These are phyloP conservation scores for Pangasius krempfi DNA, from an alignment of 2,797 vertebrate species.

Conservation along the genomic window DNA sequence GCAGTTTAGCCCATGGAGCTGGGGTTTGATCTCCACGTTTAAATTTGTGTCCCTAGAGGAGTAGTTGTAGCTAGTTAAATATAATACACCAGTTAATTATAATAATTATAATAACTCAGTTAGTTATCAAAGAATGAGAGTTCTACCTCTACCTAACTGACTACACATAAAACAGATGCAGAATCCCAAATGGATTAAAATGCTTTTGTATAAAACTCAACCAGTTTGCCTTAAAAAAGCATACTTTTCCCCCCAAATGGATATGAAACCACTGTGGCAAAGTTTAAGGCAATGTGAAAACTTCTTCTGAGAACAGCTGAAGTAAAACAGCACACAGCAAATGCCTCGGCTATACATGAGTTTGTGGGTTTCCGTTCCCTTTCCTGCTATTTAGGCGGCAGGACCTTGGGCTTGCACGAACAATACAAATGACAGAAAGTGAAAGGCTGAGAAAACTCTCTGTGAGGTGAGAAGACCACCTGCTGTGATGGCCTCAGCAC, in stretches of 20 bases:
- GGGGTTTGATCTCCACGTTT: conserved; percentile 47
- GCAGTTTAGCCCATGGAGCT: conserved; percentile 12
- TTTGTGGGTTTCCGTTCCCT: background rate
- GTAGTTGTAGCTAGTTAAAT: conserved; percentile 34
- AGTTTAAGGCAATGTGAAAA: background rate
- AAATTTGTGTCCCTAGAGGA: conserved; percentile 37
- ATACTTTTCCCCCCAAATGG: background rate
- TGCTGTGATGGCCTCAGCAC: conserved; percentile 21
- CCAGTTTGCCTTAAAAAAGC: background rate
- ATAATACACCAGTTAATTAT: conserved; percentile 16
- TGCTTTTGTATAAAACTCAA: background rate
- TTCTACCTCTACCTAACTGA: background rate
- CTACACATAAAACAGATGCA: background rate
- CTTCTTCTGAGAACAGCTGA: background rate
- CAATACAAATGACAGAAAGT: conserved; percentile 32
- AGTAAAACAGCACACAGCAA: background rate
- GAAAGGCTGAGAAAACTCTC: conserved; percentile 30
- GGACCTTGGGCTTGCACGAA: conserved; percentile 31
- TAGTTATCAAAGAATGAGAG: background rate
- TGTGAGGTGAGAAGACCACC: conserved; percentile 46
- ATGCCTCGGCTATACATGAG: conserved; percentile 33
- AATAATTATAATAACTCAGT: too few species aligned
- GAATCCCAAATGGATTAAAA: background rate
- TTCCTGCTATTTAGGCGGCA: conserved; percentile 19
- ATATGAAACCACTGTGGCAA: background rate